Evolutionary conservation across 2,797 vertebrate genomes (phyloP).

Genomic region (Epinephelus coioides): DNA sequence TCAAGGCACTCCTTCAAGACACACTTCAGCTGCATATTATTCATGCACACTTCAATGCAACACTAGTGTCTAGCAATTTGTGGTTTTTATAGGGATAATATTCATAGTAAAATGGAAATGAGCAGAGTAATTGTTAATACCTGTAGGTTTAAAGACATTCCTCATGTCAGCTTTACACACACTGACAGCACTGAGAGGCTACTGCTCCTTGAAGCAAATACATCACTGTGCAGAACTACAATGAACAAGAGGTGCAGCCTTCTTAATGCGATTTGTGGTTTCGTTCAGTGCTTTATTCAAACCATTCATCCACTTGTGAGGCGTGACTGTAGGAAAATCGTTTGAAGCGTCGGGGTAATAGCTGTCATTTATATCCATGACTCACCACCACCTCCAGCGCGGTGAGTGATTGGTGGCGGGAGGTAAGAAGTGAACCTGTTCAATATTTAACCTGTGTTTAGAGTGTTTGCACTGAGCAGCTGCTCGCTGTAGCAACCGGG

Average conservation of each 20-base stretch:
- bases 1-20: slow-evolving; percentile 30
- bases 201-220: slow-evolving; percentile 18
- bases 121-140: slow-evolving; percentile 24
- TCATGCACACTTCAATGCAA: slow-evolving; percentile 19
- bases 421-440: slow-evolving; percentile 61
- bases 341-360: slow-evolving; percentile 63
- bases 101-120: slow-evolving; percentile 41
- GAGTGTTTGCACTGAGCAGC: slow-evolving; percentile 69
- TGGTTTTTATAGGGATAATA: slow-evolving; percentile 18
- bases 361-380: slow-evolving; percentile 78
- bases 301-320: slow-evolving; percentile 60
- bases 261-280: slow-evolving; percentile 62
- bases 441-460: slow-evolving; percentile 78
- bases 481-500: slow-evolving; percentile 54
- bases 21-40: slow-evolving; percentile 35
- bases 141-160: slow-evolving; percentile 20
- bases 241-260: slow-evolving; percentile 31
- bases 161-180: slow-evolving; percentile 21
- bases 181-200: slow-evolving; percentile 6
- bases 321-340: slow-evolving; percentile 51
- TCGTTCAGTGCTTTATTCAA: slow-evolving; percentile 50
- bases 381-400: slow-evolving; percentile 64
- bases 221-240: slow-evolving; percentile 22
- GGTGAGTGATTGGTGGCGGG: slow-evolving; percentile 56
- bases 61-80: neutral